Percentiles rank a stretch among this genome's conserved stretches.
Evolutionary conservation across 1,140 invertebrate species (phyloP).

Genomic region (Arion vulgaris): DNA sequence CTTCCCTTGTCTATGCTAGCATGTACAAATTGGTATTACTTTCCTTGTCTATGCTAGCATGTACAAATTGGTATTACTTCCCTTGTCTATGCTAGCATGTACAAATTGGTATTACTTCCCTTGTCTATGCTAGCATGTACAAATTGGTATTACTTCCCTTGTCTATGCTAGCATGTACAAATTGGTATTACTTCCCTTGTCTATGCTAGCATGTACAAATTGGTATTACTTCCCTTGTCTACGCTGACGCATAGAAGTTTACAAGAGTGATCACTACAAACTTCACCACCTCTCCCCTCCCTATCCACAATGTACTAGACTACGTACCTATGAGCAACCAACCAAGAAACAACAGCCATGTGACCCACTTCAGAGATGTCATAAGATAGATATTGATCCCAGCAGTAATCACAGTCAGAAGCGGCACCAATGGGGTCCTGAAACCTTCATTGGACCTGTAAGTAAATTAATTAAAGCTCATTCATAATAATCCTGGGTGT

Average conservation of each 20-base stretch:
- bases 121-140: too few species aligned
- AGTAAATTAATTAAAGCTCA: too few species aligned
- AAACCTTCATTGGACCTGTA: conserved; percentile 51
- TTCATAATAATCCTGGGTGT: too few species aligned
- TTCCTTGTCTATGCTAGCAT: too few species aligned
- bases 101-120: too few species aligned
- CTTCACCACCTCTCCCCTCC: not conserved
- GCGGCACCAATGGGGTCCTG: conserved; percentile 87
- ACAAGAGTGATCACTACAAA: not conserved
- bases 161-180: not conserved
- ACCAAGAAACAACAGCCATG: conserved; percentile 80
- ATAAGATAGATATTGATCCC: conserved; percentile 90
- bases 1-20: too few species aligned
- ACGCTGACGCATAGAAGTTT: not conserved
- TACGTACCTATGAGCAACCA: conserved; percentile 60
- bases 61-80: too few species aligned
- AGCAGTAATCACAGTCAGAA: conserved; percentile 85
- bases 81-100: too few species aligned
- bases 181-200: not conserved
- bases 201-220: not conserved
- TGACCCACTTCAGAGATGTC: conserved; percentile 84
- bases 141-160: too few species aligned
- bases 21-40: too few species aligned
- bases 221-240: not conserved
- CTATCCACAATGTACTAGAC: not conserved